These are phyloP conservation scores for Psylliodes chrysocephalus DNA, from an alignment of 2,888 invertebrate species.

Conservation along the genomic window DNA sequence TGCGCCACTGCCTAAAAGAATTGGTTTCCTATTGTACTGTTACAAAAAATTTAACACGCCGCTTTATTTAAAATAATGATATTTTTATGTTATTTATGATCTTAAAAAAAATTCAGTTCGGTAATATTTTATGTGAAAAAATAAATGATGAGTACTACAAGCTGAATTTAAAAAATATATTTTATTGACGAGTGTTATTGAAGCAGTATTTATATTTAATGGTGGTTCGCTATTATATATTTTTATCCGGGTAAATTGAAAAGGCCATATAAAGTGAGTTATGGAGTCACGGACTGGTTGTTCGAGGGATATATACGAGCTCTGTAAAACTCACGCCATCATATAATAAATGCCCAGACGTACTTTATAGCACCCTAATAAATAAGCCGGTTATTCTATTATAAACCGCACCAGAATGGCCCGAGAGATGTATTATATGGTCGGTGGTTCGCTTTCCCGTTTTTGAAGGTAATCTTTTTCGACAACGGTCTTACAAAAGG, in stretches of 20 bases:
- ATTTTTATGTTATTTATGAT: no score
- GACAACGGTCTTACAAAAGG: not conserved
- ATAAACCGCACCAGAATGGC: constrained; percentile 59
- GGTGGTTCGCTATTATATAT: constrained; percentile 30
- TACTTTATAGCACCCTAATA: constrained; percentile 62
- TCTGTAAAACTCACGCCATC: constrained; percentile 59
- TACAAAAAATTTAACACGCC: no score
- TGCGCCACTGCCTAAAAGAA: no score
- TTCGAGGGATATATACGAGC: constrained; percentile 57
- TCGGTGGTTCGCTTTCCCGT: constrained; percentile 52
- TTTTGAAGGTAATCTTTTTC: constrained; percentile 37
- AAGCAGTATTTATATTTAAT: not conserved
- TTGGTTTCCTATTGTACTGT: no score
- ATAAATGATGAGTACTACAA: no score
- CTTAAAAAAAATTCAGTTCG: no score
- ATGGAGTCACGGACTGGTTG: constrained; percentile 57
- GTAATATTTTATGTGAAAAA: no score
- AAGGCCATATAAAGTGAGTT: constrained; percentile 59
- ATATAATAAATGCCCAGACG: constrained; percentile 62
- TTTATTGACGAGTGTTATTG: not conserved
- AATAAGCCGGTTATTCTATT: constrained; percentile 64
- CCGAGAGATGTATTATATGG: constrained; percentile 54
- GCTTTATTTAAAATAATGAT: no score
- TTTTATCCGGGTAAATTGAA: constrained; percentile 50
- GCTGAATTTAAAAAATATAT: no score